Conservation (phyloP, 2,113 vertebrate species). For the Uropsilus gracilis region DNA sequence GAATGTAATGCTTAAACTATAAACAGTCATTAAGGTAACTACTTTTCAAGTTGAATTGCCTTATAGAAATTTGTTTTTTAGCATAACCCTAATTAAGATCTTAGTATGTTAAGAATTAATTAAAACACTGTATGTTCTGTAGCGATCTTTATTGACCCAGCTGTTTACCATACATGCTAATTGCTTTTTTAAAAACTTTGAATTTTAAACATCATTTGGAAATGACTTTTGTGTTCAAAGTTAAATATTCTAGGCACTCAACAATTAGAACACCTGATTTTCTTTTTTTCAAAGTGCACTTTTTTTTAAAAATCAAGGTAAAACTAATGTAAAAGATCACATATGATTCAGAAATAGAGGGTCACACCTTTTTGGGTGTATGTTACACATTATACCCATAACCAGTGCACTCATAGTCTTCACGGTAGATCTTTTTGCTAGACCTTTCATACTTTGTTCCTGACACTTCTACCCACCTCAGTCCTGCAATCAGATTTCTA, state of each 20-base stretch:
- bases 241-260: background rate
- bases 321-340: too few relatives aligned
- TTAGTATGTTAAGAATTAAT: conserved; percentile 80
- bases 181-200: background rate
- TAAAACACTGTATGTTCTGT: conserved; percentile 68
- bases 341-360: too few relatives aligned
- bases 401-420: too few relatives aligned
- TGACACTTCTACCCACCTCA: too few relatives aligned
- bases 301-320: too few relatives aligned
- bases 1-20: conserved; percentile 72
- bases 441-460: too few relatives aligned
- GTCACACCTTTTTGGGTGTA: too few relatives aligned
- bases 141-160: conserved; percentile 61
- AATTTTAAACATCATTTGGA: background rate
- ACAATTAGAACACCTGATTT: background rate
- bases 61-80: conserved; percentile 77
- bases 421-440: too few relatives aligned
- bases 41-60: conserved; percentile 77
- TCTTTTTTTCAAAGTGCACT: background rate
- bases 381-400: too few relatives aligned
- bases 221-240: background rate
- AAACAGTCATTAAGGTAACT: conserved; percentile 75
- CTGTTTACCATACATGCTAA: conserved; percentile 57
- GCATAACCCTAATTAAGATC: conserved; percentile 76
- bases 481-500: too few relatives aligned